Evolutionary conservation across 1,140 invertebrate genomes (phyloP).

Genomic region (Drepana arcuata): DNA sequence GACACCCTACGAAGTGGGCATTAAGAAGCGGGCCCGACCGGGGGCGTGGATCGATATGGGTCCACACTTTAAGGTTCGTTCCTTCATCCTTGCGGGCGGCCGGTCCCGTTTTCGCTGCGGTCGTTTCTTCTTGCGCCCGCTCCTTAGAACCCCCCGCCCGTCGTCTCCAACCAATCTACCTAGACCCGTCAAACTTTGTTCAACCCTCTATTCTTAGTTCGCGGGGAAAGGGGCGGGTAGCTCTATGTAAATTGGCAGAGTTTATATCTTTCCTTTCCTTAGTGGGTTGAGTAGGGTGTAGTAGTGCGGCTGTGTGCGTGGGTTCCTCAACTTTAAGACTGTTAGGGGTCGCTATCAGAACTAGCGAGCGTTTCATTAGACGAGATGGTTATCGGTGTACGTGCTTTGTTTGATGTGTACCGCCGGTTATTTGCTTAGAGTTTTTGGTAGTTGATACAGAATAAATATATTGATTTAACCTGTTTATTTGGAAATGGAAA

Average conservation of each 20-base stretch:
- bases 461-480: slow-evolving; percentile 7
- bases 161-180: slow-evolving; percentile 25
- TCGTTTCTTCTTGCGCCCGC: slow-evolving; percentile 61
- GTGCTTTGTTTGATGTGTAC: slow-evolving; percentile 53
- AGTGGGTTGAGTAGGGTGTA: slow-evolving; percentile 39
- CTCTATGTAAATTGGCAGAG: slow-evolving; percentile 29
- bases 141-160: slow-evolving; percentile 35
- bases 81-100: slow-evolving; percentile 17
- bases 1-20: slow-evolving; percentile 57
- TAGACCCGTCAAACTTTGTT: slow-evolving; percentile 32
- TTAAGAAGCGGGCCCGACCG: slow-evolving; percentile 38
- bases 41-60: slow-evolving; percentile 51
- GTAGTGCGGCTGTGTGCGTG: slow-evolving; percentile 33
- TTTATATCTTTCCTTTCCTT: slow-evolving; percentile 58
- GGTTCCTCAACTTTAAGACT: slow-evolving; percentile 63
- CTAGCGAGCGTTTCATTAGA: slow-evolving; percentile 62
- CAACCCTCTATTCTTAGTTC: slow-evolving; percentile 8
- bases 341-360: slow-evolving; percentile 65
- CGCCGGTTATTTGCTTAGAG: slow-evolving; percentile 32
- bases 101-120: slow-evolving; percentile 41
- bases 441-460: slow-evolving; percentile 15
- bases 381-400: slow-evolving; percentile 53
- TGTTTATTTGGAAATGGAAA: too few species aligned
- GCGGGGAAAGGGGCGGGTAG: slow-evolving; percentile 13
- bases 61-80: slow-evolving; percentile 48